phyloP scores from a whole-genome alignment of 2,113 vertebrate genomes.

The Verasper variegatus region DNA sequence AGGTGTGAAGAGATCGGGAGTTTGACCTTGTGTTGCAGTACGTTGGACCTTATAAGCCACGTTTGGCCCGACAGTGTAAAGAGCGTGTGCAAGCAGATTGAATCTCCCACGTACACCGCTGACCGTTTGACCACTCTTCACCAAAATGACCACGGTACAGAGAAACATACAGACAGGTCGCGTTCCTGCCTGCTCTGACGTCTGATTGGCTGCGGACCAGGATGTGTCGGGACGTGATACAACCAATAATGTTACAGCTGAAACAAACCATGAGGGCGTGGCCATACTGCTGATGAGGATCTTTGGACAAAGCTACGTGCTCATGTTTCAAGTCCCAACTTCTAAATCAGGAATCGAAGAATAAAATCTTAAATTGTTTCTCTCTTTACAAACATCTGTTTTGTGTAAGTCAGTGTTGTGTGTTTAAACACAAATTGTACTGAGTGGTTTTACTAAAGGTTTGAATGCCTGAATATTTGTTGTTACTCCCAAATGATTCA shows the following conservation, averaged over 20 bases:
- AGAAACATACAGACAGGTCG: not conserved
- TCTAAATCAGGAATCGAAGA: not conserved
- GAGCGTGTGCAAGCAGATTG: too few relatives aligned
- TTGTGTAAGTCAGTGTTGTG: too few relatives aligned
- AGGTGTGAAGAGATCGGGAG: not conserved
- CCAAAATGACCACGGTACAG: not conserved
- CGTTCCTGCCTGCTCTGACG: slow-evolving; percentile 16
- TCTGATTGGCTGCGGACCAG: slow-evolving; percentile 64
- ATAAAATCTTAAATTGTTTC: too few relatives aligned
- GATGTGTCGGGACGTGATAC: slow-evolving; percentile 9
- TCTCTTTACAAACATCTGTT: too few relatives aligned
- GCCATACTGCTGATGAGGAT: not conserved
- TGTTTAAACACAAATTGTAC: too few relatives aligned
- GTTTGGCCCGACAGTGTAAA: too few relatives aligned
- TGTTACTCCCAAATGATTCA: too few relatives aligned
- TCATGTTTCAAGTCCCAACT: not conserved
- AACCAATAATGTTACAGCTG: not conserved
- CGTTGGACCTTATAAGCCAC: too few relatives aligned
- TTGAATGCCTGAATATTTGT: too few relatives aligned
- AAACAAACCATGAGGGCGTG: not conserved
- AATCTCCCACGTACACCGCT: not conserved
- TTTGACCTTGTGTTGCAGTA: too few relatives aligned
- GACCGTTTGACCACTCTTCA: not conserved
- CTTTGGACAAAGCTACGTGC: not conserved
- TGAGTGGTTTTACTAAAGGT: too few relatives aligned